Evolutionary conservation across 2,113 vertebrate species (phyloP).

Genomic region (Tretioscincus oriximinensis): DNA sequence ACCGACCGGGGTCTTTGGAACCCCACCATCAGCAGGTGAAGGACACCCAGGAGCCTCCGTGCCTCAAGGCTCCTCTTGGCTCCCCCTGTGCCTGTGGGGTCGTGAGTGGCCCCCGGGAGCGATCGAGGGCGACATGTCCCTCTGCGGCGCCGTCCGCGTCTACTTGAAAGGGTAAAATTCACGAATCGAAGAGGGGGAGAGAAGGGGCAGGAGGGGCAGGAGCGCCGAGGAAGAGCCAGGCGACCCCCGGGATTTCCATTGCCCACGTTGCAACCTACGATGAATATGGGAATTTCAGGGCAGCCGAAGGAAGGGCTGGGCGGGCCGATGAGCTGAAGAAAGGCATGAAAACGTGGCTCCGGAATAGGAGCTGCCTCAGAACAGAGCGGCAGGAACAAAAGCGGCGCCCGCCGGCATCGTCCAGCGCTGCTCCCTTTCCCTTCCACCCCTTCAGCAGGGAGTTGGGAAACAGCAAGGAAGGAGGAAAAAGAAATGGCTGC

Average conservation of each 20-base stretch:
- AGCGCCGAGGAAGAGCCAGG: neutral
- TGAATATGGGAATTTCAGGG: neutral
- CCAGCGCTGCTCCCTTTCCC: neutral
- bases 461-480: neutral
- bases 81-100: too few relatives aligned
- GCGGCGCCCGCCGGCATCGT: neutral
- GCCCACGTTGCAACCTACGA: neutral
- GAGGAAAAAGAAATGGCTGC: neutral
- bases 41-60: too few relatives aligned
- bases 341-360: neutral
- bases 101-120: too few relatives aligned
- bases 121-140: fast-evolving
- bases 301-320: neutral
- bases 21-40: neutral
- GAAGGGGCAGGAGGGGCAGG: neutral
- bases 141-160: neutral
- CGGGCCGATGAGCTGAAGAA: neutral
- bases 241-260: neutral
- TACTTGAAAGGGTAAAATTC: neutral
- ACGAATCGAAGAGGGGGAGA: too few relatives aligned
- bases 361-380: too few relatives aligned
- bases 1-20: too few relatives aligned
- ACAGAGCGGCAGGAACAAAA: neutral
- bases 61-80: too few relatives aligned
- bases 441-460: neutral